Percentiles rank a stretch among this genome's conserved stretches.
Conservation (phyloP, 2,113 vertebrate genomes). For the Bubalus kerabau region DNA sequence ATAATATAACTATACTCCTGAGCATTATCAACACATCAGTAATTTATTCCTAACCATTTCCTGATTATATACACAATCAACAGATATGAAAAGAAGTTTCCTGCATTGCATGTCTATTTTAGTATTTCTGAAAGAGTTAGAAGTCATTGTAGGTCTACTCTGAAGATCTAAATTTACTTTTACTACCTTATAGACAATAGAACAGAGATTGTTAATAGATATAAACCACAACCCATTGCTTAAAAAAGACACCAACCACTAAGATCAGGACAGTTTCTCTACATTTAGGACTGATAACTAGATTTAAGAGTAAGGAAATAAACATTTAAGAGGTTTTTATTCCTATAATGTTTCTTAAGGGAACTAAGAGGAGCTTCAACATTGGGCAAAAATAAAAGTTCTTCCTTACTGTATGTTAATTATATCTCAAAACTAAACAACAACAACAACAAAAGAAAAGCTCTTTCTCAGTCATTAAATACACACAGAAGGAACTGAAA, state of each 20-base stretch:
- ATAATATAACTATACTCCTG: background rate
- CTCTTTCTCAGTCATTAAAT: background rate
- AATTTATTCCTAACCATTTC: background rate
- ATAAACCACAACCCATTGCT: background rate
- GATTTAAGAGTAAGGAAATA: background rate
- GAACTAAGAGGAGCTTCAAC: background rate
- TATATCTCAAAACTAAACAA: background rate
- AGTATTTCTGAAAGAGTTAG: background rate
- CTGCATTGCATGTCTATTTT: background rate
- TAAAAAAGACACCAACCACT: background rate
- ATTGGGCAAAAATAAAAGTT: background rate
- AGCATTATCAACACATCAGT: background rate
- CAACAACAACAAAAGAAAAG: background rate
- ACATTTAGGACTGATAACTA: background rate
- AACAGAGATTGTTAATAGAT: background rate
- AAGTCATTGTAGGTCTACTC: background rate
- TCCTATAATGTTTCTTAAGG: background rate
- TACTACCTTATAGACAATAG: background rate
- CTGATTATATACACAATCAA: background rate
- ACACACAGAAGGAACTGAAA: background rate
- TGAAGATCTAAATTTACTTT: background rate
- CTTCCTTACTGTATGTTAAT: background rate
- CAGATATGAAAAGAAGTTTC: background rate
- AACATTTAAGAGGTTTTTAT: background rate
- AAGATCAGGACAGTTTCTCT: background rate